phyloP scores from a whole-genome alignment of 2,113 vertebrate species.

The Stigmatopora nigra region DNA sequence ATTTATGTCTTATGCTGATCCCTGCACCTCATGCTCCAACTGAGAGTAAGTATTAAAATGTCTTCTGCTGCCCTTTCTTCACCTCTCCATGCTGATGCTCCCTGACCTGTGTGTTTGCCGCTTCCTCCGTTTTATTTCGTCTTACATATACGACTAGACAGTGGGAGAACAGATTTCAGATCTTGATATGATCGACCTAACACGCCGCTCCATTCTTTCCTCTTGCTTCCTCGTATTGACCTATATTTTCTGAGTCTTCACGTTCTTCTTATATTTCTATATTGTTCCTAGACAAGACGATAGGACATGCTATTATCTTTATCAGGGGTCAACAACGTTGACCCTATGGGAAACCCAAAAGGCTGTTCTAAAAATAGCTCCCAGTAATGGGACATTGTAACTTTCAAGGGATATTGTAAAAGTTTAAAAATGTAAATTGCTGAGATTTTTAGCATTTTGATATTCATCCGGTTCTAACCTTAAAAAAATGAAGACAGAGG shows the following conservation, averaged over 20 bases:
- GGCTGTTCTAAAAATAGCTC: neutral
- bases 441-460: too few species aligned
- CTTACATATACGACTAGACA: slow-evolving; percentile 54
- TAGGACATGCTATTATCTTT: too few species aligned
- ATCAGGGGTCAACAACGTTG: too few species aligned
- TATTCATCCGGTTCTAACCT: too few species aligned
- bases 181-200: slow-evolving; percentile 50
- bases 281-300: slow-evolving; percentile 4
- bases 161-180: slow-evolving; percentile 50
- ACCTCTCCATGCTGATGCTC: slow-evolving; percentile 26
- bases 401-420: neutral
- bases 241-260: slow-evolving; percentile 23
- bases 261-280: slow-evolving; percentile 15
- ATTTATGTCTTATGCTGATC: slow-evolving; percentile 33
- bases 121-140: slow-evolving; percentile 40
- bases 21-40: slow-evolving; percentile 25
- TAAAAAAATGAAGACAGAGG: too few species aligned
- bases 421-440: neutral
- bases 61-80: slow-evolving; percentile 31
- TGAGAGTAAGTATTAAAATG: slow-evolving; percentile 30
- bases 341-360: too few species aligned
- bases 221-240: slow-evolving; percentile 19
- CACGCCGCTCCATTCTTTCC: slow-evolving; percentile 6
- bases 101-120: slow-evolving; percentile 35
- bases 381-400: neutral